Evolutionary conservation across 2,888 invertebrate species (phyloP).

Genomic region (Belgica antarctica): DNA sequence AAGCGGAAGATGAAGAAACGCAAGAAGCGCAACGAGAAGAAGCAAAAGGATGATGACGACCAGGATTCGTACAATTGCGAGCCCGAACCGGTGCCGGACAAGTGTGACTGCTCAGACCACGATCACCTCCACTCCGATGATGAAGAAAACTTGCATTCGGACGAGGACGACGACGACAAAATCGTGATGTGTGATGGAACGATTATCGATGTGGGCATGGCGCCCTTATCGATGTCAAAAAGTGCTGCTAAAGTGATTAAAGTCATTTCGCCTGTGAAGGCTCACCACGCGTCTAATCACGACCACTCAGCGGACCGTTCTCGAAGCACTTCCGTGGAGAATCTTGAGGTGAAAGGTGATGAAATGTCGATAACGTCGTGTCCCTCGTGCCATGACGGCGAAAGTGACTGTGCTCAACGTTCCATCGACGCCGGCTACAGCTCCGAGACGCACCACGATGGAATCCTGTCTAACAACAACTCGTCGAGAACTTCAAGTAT

Average conservation of each 20-base stretch:
- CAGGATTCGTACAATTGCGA: slow-evolving; percentile 47
- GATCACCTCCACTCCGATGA: slow-evolving; percentile 31
- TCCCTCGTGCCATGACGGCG: slow-evolving; percentile 59
- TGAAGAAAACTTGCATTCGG: slow-evolving; percentile 56
- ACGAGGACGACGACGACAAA: slow-evolving; percentile 44
- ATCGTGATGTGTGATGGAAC: slow-evolving; percentile 39
- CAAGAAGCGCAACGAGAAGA: slow-evolving; percentile 53
- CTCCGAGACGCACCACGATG: slow-evolving; percentile 73
- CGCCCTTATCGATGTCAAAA: background rate
- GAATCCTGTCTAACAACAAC: slow-evolving; percentile 56
- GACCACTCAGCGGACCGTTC: background rate
- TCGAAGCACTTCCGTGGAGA: slow-evolving; percentile 27
- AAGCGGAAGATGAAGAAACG: slow-evolving; percentile 69
- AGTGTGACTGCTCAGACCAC: slow-evolving; percentile 47
- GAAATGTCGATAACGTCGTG: slow-evolving; percentile 52
- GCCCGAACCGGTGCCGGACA: slow-evolving; percentile 45
- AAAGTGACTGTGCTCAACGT: slow-evolving; percentile 57
- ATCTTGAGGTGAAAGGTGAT: slow-evolving; percentile 36
- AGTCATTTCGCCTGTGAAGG: background rate
- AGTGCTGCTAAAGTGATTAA: background rate
- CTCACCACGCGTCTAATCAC: background rate
- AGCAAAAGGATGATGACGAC: slow-evolving; percentile 51
- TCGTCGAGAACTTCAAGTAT: slow-evolving; percentile 71
- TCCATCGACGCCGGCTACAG: slow-evolving; percentile 86
- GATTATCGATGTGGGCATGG: slow-evolving; percentile 33